Conservation (phyloP, 64 coral and sea anemone genomes). For the Astreopora myriophthalma region DNA sequence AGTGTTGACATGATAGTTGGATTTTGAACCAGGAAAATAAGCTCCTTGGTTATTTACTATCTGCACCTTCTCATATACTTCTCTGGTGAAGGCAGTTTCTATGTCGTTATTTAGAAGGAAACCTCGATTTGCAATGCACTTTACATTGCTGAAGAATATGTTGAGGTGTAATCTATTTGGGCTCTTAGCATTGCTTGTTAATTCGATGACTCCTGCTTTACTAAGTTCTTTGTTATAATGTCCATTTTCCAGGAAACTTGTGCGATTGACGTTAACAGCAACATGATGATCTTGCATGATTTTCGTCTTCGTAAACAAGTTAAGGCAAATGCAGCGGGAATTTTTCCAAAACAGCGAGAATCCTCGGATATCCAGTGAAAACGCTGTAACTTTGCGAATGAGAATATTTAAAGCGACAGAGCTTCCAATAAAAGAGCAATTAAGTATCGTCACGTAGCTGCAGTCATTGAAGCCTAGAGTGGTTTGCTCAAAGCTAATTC, state of each 20-base stretch:
- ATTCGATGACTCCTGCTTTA: neutral
- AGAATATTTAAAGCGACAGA: neutral
- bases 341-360: neutral
- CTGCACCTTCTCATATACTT: neutral
- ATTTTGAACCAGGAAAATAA: neutral
- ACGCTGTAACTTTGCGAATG: neutral
- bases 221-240: too few relatives aligned
- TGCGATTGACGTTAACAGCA: neutral
- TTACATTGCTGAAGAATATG: neutral
- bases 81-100: neutral
- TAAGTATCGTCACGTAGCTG: neutral
- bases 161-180: neutral
- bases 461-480: neutral
- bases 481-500: neutral
- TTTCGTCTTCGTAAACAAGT: too few relatives aligned
- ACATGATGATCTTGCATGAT: neutral
- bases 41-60: neutral
- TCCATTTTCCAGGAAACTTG: neutral
- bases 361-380: neutral
- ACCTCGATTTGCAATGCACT: neutral
- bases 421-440: neutral
- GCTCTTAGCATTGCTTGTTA: neutral
- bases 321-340: neutral
- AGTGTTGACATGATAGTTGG: neutral
- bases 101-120: neutral